These are phyloP conservation scores for Himantopus leucocephalus DNA, from an alignment of 2,113 vertebrate genomes.

Conservation along the genomic window DNA sequence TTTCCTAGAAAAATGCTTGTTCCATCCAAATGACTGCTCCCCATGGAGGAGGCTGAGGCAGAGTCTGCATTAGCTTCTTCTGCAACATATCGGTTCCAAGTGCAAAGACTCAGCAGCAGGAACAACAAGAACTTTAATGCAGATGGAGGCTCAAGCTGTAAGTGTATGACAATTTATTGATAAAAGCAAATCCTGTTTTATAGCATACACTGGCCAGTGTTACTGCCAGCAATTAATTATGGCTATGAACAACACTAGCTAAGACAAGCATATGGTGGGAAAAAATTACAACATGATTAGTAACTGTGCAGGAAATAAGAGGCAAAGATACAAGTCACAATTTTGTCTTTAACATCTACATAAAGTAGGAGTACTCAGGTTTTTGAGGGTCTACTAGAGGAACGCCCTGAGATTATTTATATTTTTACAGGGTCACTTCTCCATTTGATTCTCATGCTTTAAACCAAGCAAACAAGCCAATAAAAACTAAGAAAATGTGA, in stretches of 20 bases:
- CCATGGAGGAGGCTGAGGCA: background rate
- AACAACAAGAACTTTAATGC: background rate
- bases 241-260: background rate
- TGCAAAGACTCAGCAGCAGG: background rate
- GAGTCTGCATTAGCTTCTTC: background rate
- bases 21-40: background rate
- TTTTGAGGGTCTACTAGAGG: background rate
- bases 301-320: background rate
- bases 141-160: background rate
- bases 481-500: background rate
- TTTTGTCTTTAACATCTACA: background rate
- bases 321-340: background rate
- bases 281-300: background rate
- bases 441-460: background rate
- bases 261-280: background rate
- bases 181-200: background rate
- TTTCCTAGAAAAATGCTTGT: background rate
- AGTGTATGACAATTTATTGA: background rate
- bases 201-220: background rate
- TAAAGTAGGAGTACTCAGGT: background rate
- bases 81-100: fast-evolving
- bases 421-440: background rate
- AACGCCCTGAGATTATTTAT: background rate
- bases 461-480: background rate
- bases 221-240: background rate